These are phyloP conservation scores for Arge pagana DNA, from an alignment of 2,888 invertebrate genomes.

Conservation along the genomic window DNA sequence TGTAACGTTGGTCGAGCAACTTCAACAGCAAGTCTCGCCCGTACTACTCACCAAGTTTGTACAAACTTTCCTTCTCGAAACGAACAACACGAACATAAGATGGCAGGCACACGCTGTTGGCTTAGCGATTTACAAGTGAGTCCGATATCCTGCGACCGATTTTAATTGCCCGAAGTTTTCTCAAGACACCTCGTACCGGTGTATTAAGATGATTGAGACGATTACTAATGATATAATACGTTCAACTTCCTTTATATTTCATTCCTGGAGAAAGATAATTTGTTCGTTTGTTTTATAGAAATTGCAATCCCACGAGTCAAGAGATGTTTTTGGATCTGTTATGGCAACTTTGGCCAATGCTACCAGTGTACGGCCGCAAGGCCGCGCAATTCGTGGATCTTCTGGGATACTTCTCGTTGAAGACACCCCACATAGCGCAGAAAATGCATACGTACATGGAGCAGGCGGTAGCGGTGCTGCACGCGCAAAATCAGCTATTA, in stretches of 20 bases:
- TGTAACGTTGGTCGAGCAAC: slow-evolving; percentile 70
- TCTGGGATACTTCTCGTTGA: slow-evolving; percentile 91
- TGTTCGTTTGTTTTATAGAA: slow-evolving; percentile 59
- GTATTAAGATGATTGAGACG: not conserved
- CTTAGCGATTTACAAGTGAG: slow-evolving; percentile 80
- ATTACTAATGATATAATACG: not conserved
- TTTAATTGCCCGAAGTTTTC: slow-evolving; percentile 5
- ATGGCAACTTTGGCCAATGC: slow-evolving; percentile 90
- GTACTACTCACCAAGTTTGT: slow-evolving; percentile 69
- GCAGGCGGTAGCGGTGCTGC: slow-evolving; percentile 82
- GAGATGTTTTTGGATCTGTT: slow-evolving; percentile 79
- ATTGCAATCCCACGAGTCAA: slow-evolving; percentile 78
- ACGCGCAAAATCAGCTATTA: slow-evolving; percentile 86
- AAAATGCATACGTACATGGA: slow-evolving; percentile 79
- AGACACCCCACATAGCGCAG: slow-evolving; percentile 72
- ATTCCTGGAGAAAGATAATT: not conserved
- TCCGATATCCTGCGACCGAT: slow-evolving; percentile 28
- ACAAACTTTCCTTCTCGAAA: slow-evolving; percentile 89
- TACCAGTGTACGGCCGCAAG: slow-evolving; percentile 90
- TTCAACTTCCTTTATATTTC: not conserved
- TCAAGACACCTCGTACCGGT: not conserved
- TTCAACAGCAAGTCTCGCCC: slow-evolving; percentile 67
- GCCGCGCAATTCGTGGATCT: slow-evolving; percentile 97
- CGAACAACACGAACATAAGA: slow-evolving; percentile 88
- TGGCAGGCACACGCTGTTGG: slow-evolving; percentile 94